Evolutionary conservation across 53 echinoderm and acorn worm genomes (phyloP), one percentile per base, ranked within the genome.

Genomic region (Holothuria leucospilota): DNA sequence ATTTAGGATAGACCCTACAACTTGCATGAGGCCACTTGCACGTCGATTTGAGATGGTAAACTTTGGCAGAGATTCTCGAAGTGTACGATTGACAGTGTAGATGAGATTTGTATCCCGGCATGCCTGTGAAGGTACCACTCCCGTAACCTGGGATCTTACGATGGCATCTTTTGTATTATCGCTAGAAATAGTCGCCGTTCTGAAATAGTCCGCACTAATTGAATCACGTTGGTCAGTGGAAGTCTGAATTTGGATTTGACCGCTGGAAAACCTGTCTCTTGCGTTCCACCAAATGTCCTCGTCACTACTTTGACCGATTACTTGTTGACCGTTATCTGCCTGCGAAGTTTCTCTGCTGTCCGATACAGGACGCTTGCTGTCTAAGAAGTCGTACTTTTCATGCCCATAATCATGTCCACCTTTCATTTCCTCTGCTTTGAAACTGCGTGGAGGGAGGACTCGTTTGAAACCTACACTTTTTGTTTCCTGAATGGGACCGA

Each of bases 51-150:
- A 80, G 29, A 28, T 59, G 0, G 80, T 80, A 38, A 80, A 80
- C 61, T 80, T 80, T 15, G 80, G 61, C 29, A 80, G 34, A 20
- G 80, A 80, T 61, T 80, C 59, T 16, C 80, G 27, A 27, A 80
- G 80, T 29, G 80, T 80, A 39, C 80, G 52, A 29, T 14, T 61
- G 61, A 80, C 61, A 11, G 60, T 18, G 59, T 29, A 80, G 27
- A 80, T 80, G 2, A 80, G 80, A 59, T 80, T 80, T 60, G 80
- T 80, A 38, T 80, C 80, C 62, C 59, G 29, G 20, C 60, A 80
- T 21, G 80, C 25, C 21, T 21, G 29, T 27, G 80, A 16, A 24
- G 80, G 61, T 29, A 60, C 13, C 28, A 60, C 61, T 16, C 59
- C 23, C 26, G 20, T 26, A 2, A 15, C n/a, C 56, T 62, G 62